A percentile compares a stretch with the other conserved stretches of the same genome.
phyloP scores from a whole-genome alignment of 2,888 invertebrate species.

The Lamproptera curius region DNA sequence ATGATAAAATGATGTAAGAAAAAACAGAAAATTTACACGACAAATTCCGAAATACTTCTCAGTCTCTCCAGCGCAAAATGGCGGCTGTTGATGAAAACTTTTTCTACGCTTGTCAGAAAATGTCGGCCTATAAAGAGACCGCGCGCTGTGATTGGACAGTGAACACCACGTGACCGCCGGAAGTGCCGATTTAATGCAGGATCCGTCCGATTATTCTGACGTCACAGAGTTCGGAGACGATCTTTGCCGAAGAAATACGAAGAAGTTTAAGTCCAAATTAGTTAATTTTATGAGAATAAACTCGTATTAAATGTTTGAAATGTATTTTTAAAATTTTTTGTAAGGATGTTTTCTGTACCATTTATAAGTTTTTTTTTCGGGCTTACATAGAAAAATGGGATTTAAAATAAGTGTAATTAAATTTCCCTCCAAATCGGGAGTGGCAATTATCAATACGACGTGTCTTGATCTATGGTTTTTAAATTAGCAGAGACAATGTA shows the following conservation, averaged over 20 bases:
- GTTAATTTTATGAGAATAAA: not conserved
- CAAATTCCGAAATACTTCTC: slow-evolving; percentile 86
- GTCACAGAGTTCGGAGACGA: slow-evolving; percentile 65
- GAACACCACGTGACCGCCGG: slow-evolving; percentile 72
- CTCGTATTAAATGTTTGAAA: not conserved
- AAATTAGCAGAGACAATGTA: slow-evolving; percentile 40
- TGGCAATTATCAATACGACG: slow-evolving; percentile 72
- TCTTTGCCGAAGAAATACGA: slow-evolving; percentile 52
- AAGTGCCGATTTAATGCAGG: slow-evolving; percentile 66
- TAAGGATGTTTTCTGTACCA: too few species aligned
- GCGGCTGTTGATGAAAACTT: slow-evolving; percentile 97
- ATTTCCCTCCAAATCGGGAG: slow-evolving; percentile 67
- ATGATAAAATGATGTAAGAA: slow-evolving; percentile 77
- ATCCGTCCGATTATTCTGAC: slow-evolving; percentile 68
- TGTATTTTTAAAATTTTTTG: too few species aligned
- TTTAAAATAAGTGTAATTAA: too few species aligned
- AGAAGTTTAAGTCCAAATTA: slow-evolving; percentile 25
- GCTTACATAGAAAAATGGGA: too few species aligned
- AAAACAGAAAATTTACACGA: slow-evolving; percentile 83
- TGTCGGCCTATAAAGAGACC: slow-evolving; percentile 74
- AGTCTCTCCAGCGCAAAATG: slow-evolving; percentile 92
- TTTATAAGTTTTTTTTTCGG: too few species aligned
- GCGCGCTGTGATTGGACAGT: slow-evolving; percentile 62
- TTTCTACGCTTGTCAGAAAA: slow-evolving; percentile 96
- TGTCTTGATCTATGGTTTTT: slow-evolving; percentile 59